phyloP scores from a whole-genome alignment of 2,888 invertebrate genomes.

The Neoscelio sp. region DNA sequence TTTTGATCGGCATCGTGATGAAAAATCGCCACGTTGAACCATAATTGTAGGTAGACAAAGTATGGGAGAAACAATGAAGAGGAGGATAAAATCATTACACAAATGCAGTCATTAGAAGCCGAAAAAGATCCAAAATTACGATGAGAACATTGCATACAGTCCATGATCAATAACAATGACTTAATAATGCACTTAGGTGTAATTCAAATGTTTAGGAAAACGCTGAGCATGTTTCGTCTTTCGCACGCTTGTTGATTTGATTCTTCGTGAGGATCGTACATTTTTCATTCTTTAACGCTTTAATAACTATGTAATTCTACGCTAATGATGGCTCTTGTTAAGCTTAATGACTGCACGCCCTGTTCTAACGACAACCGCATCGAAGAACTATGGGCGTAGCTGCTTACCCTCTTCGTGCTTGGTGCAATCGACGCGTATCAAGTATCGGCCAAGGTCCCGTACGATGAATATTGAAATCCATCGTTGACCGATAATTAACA shows the following conservation, averaged over 20 bases:
- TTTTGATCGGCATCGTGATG: neutral
- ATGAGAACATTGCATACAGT: slow-evolving; percentile 15
- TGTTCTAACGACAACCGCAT: slow-evolving; percentile 68
- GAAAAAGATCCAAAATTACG: slow-evolving; percentile 27
- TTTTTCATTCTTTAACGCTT: slow-evolving; percentile 69
- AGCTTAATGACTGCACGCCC: slow-evolving; percentile 73
- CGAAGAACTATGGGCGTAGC: slow-evolving; percentile 59
- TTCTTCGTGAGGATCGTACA: slow-evolving; percentile 69
- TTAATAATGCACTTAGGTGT: slow-evolving; percentile 28
- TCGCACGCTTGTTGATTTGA: slow-evolving; percentile 61
- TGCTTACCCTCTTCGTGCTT: slow-evolving; percentile 63
- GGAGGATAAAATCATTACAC: too few relatives aligned
- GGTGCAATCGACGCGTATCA: slow-evolving; percentile 54
- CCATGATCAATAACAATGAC: slow-evolving; percentile 32
- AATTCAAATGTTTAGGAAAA: slow-evolving; percentile 50
- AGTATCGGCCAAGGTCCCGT: slow-evolving; percentile 55
- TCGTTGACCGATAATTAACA: slow-evolving; percentile 63
- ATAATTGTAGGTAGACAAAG: neutral
- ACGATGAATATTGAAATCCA: slow-evolving; percentile 65
- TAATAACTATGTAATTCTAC: slow-evolving; percentile 75
- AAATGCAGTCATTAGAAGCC: slow-evolving; percentile 14
- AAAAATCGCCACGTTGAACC: slow-evolving; percentile 4
- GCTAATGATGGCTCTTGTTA: slow-evolving; percentile 75
- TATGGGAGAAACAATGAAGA: too few relatives aligned
- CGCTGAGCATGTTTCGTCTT: slow-evolving; percentile 34